Percentiles rank a stretch among this genome's conserved stretches.
Evolutionary conservation across 2,888 invertebrate genomes (phyloP).

Genomic region (Baronia brevicornis): DNA sequence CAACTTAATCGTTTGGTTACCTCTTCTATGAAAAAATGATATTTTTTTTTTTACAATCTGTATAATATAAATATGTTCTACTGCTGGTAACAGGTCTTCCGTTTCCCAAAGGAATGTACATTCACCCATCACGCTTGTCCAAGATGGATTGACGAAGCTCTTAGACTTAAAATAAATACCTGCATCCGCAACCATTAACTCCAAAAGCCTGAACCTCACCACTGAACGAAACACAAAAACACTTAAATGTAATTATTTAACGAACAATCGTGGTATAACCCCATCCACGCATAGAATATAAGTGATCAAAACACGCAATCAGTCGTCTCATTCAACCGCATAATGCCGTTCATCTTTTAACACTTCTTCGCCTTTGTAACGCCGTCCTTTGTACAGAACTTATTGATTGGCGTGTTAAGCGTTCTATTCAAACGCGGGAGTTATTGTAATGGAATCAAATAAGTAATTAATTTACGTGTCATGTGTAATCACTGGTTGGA

Average conservation of each 20-base stretch:
- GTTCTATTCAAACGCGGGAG: constrained; percentile 14
- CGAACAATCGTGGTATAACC: constrained; percentile 20
- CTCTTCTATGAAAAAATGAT: too few species aligned
- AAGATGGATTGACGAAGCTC: too few species aligned
- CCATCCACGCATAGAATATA: constrained; percentile 30
- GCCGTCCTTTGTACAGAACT: constrained; percentile 32
- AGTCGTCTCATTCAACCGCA: constrained; percentile 50
- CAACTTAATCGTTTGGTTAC: too few species aligned
- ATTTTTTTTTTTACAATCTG: too few species aligned
- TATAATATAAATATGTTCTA: too few species aligned
- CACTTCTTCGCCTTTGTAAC: constrained; percentile 45
- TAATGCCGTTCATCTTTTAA: constrained; percentile 61
- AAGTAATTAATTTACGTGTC: constrained; percentile 12
- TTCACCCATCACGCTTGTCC: too few species aligned
- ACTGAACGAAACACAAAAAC: too few species aligned
- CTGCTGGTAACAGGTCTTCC: too few species aligned
- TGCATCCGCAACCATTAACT: too few species aligned
- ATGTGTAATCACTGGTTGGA: constrained; percentile 7
- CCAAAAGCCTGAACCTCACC: too few species aligned
- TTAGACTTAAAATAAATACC: too few species aligned
- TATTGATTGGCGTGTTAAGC: constrained; percentile 23
- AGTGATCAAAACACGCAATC: constrained; percentile 60
- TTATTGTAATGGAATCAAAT: constrained; percentile 10
- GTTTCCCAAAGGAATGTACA: too few species aligned
- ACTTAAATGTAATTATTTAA: constrained; percentile 1